Evolutionary conservation across 2,797 vertebrate genomes (phyloP), one percentile per base, ranked within the genome.

Genomic region (Gallinago stenura): DNA sequence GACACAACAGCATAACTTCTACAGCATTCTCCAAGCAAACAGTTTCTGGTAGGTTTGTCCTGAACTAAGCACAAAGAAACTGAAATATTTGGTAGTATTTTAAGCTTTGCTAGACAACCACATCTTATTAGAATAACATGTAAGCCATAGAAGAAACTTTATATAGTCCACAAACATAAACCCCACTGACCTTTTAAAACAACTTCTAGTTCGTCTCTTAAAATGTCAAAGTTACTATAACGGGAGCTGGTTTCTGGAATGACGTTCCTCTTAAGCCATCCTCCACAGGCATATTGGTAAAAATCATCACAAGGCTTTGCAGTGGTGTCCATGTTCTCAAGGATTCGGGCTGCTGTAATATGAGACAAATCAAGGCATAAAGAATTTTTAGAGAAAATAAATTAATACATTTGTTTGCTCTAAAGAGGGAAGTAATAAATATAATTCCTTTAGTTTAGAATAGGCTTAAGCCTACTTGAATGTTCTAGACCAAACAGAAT

Each of bases 211-310:
- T 99, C 98, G 24, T 99, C 99, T 94, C 99, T 98, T 95, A 99
- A 97, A 97, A 99, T 99, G 97, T 99, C 99, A 93, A 99, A 99
- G 93, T 99, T 99, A 97, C 99, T 99, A 91, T 99, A 99, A 96
- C 99, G 98, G 41, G 99, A 99, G 96, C 98, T 99, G 97, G 99
- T 99, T 96, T 99, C 99, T 1, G 99, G 99, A 96, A 99, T 99
- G 96, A 99, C 97, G 91, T 99, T 99, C 98, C 98, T 99, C 96
- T 98, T 99, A 61, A 99, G 95, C 99, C 99, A 99, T 48, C 99
- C 99, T 93, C 99, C 99, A 17, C 99, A 99, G 92, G 99, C 98
- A 1, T 98, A 99, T 94, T 99, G 98, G 97, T 99, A 99, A 91
- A 99, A 99, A 97, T 99, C 98, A 15, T 98, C 78, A 77, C 99